Conservation (phyloP, 2,888 invertebrate genomes). For the Ischnura elegans region DNA sequence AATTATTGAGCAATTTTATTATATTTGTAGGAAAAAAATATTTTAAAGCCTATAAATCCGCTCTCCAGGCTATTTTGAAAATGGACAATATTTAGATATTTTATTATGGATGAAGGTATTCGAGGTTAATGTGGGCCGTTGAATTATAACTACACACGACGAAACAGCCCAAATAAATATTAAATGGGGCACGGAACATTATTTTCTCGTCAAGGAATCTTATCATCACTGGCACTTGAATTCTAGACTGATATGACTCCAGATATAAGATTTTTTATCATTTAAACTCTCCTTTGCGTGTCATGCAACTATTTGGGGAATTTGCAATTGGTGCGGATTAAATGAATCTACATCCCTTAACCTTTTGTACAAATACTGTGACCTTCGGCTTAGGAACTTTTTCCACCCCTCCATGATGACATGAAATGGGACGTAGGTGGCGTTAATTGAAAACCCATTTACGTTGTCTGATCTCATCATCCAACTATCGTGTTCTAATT, state of each 20-base stretch:
- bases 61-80: background rate
- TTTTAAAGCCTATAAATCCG: background rate
- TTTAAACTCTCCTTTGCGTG: conserved; percentile 9
- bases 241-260: conserved; percentile 7
- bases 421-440: background rate
- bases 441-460: background rate
- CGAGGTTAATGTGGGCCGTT: background rate
- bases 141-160: background rate
- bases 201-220: conserved; percentile 12
- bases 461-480: background rate
- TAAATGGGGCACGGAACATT: background rate
- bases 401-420: background rate
- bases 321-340: background rate
- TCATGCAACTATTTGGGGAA: background rate
- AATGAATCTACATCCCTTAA: background rate
- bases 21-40: background rate
- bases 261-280: background rate
- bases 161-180: background rate
- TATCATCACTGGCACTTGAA: background rate
- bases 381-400: background rate
- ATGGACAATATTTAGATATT: background rate
- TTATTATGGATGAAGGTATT: background rate
- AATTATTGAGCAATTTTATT: background rate
- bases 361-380: background rate
- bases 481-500: background rate